phyloP scores from a whole-genome alignment of 2,113 vertebrate species.

The Dryoscopus gambensis region DNA sequence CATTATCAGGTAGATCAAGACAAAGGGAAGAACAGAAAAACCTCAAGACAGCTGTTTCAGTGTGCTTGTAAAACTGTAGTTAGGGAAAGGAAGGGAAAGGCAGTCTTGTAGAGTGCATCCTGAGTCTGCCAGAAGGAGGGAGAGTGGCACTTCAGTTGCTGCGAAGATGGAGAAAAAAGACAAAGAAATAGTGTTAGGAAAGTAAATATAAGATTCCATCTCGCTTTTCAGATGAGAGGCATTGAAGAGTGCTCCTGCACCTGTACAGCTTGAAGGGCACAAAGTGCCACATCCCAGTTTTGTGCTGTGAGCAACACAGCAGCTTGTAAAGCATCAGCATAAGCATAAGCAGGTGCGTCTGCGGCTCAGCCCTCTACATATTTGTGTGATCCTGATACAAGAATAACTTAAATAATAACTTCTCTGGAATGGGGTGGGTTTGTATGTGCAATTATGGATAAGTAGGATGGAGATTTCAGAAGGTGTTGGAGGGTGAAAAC shows the following conservation, averaged over 20 bases:
- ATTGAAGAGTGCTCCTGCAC: background rate
- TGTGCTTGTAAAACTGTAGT: background rate
- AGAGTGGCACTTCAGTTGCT: background rate
- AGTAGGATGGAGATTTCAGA: background rate
- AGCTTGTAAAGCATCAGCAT: fast-evolving
- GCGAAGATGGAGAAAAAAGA: background rate
- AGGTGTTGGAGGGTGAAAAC: background rate
- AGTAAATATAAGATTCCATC: background rate
- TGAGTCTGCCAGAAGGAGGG: background rate
- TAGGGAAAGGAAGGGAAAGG: background rate
- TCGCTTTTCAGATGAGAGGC: background rate
- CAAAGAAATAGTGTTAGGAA: background rate
- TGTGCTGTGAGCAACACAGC: background rate
- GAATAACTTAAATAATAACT: background rate
- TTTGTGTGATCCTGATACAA: background rate
- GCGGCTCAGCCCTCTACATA: background rate
- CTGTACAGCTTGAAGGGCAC: too few species aligned
- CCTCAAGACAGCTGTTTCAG: background rate
- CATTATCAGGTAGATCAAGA: background rate
- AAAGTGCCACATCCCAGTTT: background rate
- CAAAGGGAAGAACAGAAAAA: background rate
- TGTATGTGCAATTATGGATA: background rate
- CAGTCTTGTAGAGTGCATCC: background rate
- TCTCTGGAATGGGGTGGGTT: background rate
- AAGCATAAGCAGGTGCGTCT: background rate